A percentile compares a stretch with the other conserved stretches of the same genome.
These are phyloP conservation scores for Nerophis ophidion DNA, from an alignment of 2,113 vertebrate genomes.

Conservation along the genomic window DNA sequence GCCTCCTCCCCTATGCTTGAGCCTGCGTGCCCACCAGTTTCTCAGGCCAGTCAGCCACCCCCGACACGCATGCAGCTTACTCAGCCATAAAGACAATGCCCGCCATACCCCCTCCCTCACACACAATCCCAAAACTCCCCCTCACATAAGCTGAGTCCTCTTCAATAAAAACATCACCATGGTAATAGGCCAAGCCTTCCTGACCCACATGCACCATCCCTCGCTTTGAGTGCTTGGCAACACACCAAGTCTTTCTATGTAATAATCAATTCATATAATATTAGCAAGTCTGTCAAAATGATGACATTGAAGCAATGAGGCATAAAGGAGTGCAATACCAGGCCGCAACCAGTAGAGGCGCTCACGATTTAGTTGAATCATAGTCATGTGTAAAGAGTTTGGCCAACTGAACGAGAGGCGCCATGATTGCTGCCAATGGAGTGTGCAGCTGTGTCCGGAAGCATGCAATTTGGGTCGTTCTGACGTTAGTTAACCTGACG, in stretches of 20 bases:
- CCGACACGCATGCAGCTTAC: conserved; percentile 46
- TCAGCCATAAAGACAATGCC: conserved; percentile 65
- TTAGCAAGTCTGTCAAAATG: too few relatives aligned
- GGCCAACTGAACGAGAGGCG: too few relatives aligned
- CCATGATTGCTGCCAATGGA: too few relatives aligned
- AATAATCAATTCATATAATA: too few relatives aligned
- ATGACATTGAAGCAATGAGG: too few relatives aligned
- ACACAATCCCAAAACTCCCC: conserved; percentile 14
- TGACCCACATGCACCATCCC: conserved; percentile 54
- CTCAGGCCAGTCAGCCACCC: conserved; percentile 35
- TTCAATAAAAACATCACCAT: conserved; percentile 68
- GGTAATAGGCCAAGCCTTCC: conserved; percentile 65
- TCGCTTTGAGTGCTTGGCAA: conserved; percentile 13
- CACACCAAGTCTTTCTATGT: neutral
- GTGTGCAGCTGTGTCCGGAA: too few relatives aligned
- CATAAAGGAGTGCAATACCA: too few relatives aligned
- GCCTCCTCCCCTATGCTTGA: conserved; percentile 33
- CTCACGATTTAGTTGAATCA: too few relatives aligned
- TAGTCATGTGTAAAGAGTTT: too few relatives aligned
- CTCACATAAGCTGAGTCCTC: conserved; percentile 31
- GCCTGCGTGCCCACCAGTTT: conserved; percentile 43
- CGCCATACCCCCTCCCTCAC: conserved; percentile 12
- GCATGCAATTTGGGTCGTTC: too few relatives aligned
- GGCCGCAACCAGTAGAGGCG: too few relatives aligned
- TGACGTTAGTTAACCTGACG: too few relatives aligned